A percentile compares a stretch with the other conserved stretches of the same genome.
phyloP scores from a whole-genome alignment of 2,888 invertebrate genomes.

The Pyrochroa serraticornis region DNA sequence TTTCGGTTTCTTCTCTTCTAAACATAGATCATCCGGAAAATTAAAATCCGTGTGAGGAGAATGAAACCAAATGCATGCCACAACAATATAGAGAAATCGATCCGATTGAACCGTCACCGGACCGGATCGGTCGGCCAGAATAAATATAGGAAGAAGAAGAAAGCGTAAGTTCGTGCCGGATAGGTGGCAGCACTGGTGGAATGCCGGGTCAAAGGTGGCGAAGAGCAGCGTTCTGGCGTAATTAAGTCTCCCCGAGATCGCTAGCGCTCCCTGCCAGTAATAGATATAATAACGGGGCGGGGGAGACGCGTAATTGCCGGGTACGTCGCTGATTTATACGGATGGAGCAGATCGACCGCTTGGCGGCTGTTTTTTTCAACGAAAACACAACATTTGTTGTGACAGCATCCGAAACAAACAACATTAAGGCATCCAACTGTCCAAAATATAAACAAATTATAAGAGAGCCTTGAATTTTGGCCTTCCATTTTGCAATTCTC shows the following conservation, averaged over 20 bases:
- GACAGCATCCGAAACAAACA: too few relatives aligned
- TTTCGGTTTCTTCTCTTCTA: background rate
- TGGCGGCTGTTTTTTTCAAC: too few relatives aligned
- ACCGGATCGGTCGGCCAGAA: slow-evolving; percentile 20
- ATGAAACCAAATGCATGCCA: background rate
- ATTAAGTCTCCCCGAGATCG: slow-evolving; percentile 58
- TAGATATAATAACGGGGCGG: slow-evolving; percentile 60
- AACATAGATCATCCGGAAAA: background rate
- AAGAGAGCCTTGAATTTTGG: too few relatives aligned
- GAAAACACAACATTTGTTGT: too few relatives aligned
- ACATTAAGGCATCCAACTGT: too few relatives aligned
- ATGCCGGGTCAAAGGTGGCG: slow-evolving; percentile 58
- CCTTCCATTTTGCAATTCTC: too few relatives aligned
- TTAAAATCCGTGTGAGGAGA: background rate
- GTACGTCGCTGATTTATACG: slow-evolving; percentile 57
- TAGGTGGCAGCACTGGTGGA: slow-evolving; percentile 55
- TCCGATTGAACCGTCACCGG: slow-evolving; percentile 14
- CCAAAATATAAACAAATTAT: too few relatives aligned
- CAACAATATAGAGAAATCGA: slow-evolving; percentile 3
- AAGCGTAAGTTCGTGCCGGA: slow-evolving; percentile 47
- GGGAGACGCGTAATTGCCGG: slow-evolving; percentile 57
- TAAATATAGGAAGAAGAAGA: slow-evolving; percentile 27
- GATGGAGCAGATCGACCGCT: background rate
- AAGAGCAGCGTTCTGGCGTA: slow-evolving; percentile 56
- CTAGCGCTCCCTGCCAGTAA: slow-evolving; percentile 58